Evolutionary conservation across 2,888 invertebrate species (phyloP).

Genomic region (Danaus chrysippus): DNA sequence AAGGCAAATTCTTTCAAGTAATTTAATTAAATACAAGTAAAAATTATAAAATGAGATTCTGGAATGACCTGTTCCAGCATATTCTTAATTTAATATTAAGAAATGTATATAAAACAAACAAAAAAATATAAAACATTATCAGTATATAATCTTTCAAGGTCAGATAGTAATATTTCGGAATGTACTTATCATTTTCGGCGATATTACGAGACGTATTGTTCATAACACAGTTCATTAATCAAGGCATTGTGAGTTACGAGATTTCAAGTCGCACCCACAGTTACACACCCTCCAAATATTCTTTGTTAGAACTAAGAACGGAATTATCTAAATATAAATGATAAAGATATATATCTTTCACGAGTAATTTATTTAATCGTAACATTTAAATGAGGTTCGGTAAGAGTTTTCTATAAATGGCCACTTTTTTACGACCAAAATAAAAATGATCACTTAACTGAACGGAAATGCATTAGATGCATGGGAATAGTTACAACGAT

Average conservation of each 20-base stretch:
- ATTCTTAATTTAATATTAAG: too few species aligned
- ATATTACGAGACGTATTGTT: slow-evolving; percentile 54
- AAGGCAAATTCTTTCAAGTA: too few species aligned
- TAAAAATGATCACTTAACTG: not conserved
- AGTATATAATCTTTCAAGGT: slow-evolving; percentile 1
- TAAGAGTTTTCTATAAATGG: not conserved
- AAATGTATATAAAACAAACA: too few species aligned
- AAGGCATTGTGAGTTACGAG: slow-evolving; percentile 55
- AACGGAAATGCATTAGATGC: not conserved
- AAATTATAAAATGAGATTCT: too few species aligned
- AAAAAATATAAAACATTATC: too few species aligned
- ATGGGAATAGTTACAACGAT: not conserved
- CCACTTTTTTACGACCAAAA: not conserved
- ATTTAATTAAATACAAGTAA: too few species aligned
- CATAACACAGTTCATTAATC: slow-evolving; percentile 72
- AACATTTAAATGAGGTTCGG: not conserved
- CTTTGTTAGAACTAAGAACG: not conserved
- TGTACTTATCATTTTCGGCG: slow-evolving; percentile 10
- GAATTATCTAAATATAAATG: not conserved
- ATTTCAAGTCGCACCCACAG: slow-evolving; percentile 49
- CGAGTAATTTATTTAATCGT: too few species aligned
- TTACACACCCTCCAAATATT: too few species aligned
- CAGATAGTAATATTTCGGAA: slow-evolving; percentile 8
- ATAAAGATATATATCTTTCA: slow-evolving; percentile 7
- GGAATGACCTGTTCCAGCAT: too few species aligned